Evolutionary conservation across 2,888 invertebrate species (phyloP).

Genomic region (Drosophila aldrichi): DNA sequence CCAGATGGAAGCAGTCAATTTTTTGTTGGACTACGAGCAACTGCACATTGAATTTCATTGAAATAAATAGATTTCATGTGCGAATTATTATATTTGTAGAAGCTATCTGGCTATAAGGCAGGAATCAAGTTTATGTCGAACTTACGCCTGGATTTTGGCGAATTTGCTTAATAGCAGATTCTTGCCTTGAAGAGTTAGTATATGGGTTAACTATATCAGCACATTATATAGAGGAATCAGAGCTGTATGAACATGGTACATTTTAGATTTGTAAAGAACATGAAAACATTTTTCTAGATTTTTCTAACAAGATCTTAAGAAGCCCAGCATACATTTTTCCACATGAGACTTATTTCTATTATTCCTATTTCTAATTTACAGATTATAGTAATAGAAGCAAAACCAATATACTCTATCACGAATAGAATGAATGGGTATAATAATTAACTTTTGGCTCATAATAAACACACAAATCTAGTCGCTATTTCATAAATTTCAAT

Average conservation of each 20-base stretch:
- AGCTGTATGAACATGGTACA: no score
- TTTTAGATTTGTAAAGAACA: no score
- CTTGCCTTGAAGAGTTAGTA: no score
- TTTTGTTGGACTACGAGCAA: neutral
- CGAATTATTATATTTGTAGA: neutral
- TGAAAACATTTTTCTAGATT: no score
- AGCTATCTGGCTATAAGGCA: neutral
- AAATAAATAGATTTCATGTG: neutral
- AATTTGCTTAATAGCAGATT: no score
- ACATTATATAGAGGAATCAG: no score
- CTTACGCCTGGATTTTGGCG: neutral
- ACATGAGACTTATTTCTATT: no score
- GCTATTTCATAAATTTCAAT: neutral
- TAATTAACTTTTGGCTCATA: neutral
- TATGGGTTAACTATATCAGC: no score
- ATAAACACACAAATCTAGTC: neutral
- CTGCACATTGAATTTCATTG: neutral
- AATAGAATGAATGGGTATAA: neutral
- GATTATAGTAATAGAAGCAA: no score
- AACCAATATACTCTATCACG: neutral
- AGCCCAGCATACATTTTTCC: no score
- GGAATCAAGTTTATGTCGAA: neutral
- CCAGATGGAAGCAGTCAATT: neutral
- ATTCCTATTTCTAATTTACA: no score
- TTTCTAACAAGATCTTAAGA: no score